Evolutionary conservation across 2,113 vertebrate species (phyloP).

Genomic region (Ammospiza caudacuta): DNA sequence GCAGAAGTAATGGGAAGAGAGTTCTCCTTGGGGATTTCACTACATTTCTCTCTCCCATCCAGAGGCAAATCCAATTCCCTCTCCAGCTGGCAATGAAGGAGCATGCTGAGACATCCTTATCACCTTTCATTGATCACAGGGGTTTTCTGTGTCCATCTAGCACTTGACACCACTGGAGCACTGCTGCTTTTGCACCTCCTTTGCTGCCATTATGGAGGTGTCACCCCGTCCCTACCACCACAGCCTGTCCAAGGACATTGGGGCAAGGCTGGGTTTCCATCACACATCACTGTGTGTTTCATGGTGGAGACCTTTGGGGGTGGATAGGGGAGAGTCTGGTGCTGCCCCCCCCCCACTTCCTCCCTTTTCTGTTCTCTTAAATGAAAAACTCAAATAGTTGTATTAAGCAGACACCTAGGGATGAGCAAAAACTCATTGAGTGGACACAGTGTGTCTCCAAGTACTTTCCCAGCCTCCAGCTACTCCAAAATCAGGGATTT

Average conservation of each 20-base stretch:
- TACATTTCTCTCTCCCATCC: not conserved
- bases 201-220: not conserved
- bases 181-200: not conserved
- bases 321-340: not conserved
- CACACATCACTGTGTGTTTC: not conserved
- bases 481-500: not conserved
- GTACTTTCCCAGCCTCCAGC: not conserved
- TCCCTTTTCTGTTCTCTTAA: not conserved
- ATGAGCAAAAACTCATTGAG: not conserved
- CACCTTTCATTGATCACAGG: not conserved
- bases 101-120: not conserved
- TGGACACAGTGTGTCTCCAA: not conserved
- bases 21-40: not conserved
- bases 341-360: not conserved
- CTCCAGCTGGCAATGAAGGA: not conserved
- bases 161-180: accelerated
- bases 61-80: not conserved
- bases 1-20: not conserved
- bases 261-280: not conserved
- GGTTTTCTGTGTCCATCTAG: not conserved
- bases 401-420: not conserved
- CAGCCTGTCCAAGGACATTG: not conserved
- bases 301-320: not conserved
- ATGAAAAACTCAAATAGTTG: not conserved
- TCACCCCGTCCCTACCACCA: accelerated